A percentile compares a stretch with the other conserved stretches of the same genome.
Conservation (phyloP, 2,113 vertebrate genomes). For the Mesembrinibis cayennensis region DNA sequence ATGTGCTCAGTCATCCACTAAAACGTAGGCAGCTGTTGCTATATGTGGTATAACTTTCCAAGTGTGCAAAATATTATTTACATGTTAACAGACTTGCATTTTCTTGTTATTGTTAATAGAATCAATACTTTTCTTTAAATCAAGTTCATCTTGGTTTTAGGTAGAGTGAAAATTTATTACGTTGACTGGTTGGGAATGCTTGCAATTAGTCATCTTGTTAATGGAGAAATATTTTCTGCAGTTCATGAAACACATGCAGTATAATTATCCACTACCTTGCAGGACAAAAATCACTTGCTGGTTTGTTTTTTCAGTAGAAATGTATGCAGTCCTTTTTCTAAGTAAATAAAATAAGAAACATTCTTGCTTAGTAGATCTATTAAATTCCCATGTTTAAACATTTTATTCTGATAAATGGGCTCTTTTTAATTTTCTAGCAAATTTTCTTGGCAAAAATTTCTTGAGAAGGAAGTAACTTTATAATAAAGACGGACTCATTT, state of each 20-base stretch:
- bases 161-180: neutral
- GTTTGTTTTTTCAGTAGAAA: neutral
- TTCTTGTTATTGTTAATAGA: neutral
- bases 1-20: neutral
- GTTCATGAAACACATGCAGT: neutral
- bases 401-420: neutral
- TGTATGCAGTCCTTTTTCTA: neutral
- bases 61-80: neutral
- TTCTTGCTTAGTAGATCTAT: neutral
- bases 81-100: neutral
- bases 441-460: neutral
- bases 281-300: neutral
- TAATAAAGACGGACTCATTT: neutral
- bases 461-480: neutral
- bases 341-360: neutral
- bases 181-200: neutral
- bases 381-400: neutral
- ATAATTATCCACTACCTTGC: neutral
- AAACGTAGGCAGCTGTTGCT: neutral
- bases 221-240: neutral
- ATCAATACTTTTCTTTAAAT: neutral
- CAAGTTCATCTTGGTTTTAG: neutral
- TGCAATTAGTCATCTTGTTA: neutral
- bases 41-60: neutral
- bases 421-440: neutral